Conservation (phyloP, 23 tunicate genomes). For the Styela plicata region DNA sequence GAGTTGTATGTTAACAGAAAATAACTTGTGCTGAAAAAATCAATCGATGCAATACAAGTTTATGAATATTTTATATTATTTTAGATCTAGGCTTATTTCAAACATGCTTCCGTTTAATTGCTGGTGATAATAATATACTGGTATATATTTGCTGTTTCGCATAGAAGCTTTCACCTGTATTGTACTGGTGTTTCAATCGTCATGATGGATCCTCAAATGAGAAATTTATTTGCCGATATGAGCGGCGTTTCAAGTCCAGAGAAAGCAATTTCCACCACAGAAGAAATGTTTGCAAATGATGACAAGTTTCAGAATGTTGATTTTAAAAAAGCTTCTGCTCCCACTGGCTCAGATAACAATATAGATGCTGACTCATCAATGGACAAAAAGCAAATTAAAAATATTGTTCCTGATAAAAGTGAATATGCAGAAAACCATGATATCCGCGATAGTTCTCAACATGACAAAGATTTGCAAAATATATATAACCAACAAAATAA, state of each 20-base stretch:
- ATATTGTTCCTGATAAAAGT: not conserved
- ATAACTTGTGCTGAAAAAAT: no score
- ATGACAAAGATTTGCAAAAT: conserved; percentile 6
- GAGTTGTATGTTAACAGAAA: no score
- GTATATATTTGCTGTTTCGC: no score
- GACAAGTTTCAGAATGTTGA: not conserved
- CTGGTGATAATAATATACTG: no score
- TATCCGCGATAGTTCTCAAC: not conserved
- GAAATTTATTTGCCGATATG: conserved; percentile 17
- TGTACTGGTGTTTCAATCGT: conserved; percentile 1
- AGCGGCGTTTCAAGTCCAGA: not conserved
- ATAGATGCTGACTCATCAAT: not conserved
- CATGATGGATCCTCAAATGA: not conserved
- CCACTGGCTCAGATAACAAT: not conserved
- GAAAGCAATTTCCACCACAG: not conserved
- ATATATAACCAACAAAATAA: not conserved
- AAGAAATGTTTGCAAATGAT: not conserved
- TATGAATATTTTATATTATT: no score
- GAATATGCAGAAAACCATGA: not conserved
- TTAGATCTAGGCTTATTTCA: no score
- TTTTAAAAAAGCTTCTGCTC: not conserved
- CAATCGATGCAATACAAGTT: no score
- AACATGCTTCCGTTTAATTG: no score
- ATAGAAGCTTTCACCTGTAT: conserved; percentile 13
- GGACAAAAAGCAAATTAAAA: not conserved